A percentile compares a stretch with the other conserved stretches of the same genome.
Conservation (phyloP, 1,140 invertebrate species). For the Asbolus verrucosus region DNA sequence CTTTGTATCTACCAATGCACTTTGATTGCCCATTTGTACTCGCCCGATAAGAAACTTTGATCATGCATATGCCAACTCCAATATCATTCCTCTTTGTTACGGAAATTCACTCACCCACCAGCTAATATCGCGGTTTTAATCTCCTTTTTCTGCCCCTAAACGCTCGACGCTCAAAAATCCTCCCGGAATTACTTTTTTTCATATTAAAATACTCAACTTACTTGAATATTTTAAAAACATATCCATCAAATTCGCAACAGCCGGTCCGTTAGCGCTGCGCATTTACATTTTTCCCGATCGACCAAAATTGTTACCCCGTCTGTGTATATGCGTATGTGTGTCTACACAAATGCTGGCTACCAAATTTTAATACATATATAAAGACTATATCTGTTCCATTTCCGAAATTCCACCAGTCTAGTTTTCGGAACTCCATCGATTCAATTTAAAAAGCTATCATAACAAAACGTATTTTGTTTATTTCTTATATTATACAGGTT, state of each 20-base stretch:
- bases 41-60: slow-evolving; percentile 32
- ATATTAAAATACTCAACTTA: slow-evolving; percentile 6
- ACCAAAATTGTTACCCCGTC: too few relatives aligned
- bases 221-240: not conserved
- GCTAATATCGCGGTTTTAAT: slow-evolving; percentile 21
- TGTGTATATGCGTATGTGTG: too few relatives aligned
- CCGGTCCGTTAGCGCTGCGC: not conserved
- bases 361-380: too few relatives aligned
- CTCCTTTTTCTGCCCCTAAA: slow-evolving; percentile 15
- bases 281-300: not conserved
- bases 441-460: too few relatives aligned
- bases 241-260: not conserved
- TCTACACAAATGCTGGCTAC: too few relatives aligned
- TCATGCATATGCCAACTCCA: slow-evolving; percentile 34
- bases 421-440: too few relatives aligned
- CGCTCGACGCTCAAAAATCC: not conserved
- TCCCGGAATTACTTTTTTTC: slow-evolving; percentile 4
- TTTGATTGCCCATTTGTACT: slow-evolving; percentile 29
- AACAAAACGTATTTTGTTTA: too few relatives aligned
- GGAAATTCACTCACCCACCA: slow-evolving; percentile 27
- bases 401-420: too few relatives aligned
- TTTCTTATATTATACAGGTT: too few relatives aligned
- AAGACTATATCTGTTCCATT: too few relatives aligned
- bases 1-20: slow-evolving; percentile 20
- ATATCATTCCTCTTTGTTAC: slow-evolving; percentile 29